Base-by-base conservation (phyloP, 2,888 invertebrate genomes). In the Callyntrura sp. region DNA sequence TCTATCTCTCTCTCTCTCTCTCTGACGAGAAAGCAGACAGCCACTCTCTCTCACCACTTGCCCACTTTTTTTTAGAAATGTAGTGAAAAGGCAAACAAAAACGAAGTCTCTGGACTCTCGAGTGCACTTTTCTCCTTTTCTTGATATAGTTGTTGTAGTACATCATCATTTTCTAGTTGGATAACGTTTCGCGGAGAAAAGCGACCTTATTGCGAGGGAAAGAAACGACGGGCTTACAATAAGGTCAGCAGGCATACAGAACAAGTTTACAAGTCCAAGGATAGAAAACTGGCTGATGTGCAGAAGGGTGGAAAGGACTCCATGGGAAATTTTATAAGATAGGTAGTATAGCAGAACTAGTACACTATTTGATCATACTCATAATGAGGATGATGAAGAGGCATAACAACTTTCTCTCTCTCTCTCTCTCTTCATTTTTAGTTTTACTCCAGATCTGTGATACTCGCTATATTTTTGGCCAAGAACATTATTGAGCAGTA, bases 101-200 rank as follows among this genome's bases (percentile, higher is more conserved):
- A 17, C 70, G 17, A 70, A 65, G 6, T n/a, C 12, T 23, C 12
- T n/a, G 60, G 60, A 73, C 88, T 83, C 88, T 83, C 57, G 83
- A 83, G 88, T 83, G 88, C 65, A 88, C 88, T 88, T 88, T 88
- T 68, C 35, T 35, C 65, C 48, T 62, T 48, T 73, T 87, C 70
- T 60, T 76, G 62, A 35, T 82, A 23, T 35, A 35, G 35, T 35
- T 35, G 78, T 62, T 86, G 76, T 73, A 84, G 51, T 84, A 78
- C 88, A 83, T 88, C 88, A 88, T 88, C 88, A 88, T 88, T 84
- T 76, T 76, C 73, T 62, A 83, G 60, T 76, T 35, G 35, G 35
- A 35, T 35, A 35, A 62, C 51, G 45, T 62, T 83, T 25, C 82
- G 76, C 73, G 45, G 76, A 83, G 68, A 78, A 73, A 78, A 43